Percentiles rank a stretch among this genome's conserved stretches.
Evolutionary conservation across 2,888 invertebrate genomes (phyloP).

Genomic region (Idaea biselata): DNA sequence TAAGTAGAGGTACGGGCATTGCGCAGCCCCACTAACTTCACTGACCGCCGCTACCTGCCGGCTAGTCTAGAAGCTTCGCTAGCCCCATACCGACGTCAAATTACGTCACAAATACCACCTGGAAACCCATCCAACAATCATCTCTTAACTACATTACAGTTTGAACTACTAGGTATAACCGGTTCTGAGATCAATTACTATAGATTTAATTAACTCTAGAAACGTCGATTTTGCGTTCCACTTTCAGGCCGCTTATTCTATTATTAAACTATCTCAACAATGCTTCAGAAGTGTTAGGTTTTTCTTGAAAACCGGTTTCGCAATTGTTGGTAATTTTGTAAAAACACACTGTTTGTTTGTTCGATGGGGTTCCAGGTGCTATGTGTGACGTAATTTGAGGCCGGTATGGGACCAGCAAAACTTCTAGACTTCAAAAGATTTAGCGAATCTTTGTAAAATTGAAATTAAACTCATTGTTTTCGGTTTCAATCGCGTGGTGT

Average conservation of each 20-base stretch:
- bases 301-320: no score
- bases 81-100: conserved; percentile 46
- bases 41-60: conserved; percentile 35
- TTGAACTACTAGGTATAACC: not conserved
- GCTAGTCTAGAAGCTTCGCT: conserved; percentile 51
- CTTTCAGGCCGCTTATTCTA: conserved; percentile 9
- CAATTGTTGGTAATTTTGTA: no score
- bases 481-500: no score
- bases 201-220: conserved; percentile 9
- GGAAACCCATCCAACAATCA: not conserved
- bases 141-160: not conserved
- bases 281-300: no score
- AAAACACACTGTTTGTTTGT: no score
- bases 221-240: conserved; percentile 20
- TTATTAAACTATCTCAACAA: conserved; percentile 9
- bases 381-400: no score
- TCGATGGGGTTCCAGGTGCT: no score
- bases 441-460: no score
- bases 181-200: not conserved
- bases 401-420: no score
- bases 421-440: no score
- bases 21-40: conserved; percentile 9
- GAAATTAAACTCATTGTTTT: no score
- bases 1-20: conserved; percentile 10
- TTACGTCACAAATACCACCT: conserved; percentile 44